phyloP scores from a whole-genome alignment of 2,113 vertebrate genomes.

The Gallinago media region DNA sequence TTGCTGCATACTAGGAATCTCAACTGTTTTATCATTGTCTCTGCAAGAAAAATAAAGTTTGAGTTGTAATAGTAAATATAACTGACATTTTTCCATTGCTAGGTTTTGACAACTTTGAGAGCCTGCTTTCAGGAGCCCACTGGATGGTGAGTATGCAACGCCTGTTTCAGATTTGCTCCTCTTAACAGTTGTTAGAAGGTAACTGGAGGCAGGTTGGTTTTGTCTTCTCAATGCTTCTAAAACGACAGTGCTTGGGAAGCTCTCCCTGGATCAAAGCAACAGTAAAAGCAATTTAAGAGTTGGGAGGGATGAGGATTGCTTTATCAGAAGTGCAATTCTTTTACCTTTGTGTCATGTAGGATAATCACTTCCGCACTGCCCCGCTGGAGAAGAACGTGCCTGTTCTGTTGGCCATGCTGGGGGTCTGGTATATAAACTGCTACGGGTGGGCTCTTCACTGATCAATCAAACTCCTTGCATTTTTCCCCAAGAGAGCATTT shows the following conservation, averaged over 20 bases:
- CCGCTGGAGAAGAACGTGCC: conserved; percentile 93
- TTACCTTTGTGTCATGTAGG: conserved; percentile 70
- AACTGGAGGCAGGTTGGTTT: neutral
- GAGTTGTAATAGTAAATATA: neutral
- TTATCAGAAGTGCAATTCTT: neutral
- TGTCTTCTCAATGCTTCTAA: neutral
- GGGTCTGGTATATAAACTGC: conserved; percentile 97
- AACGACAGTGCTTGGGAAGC: neutral
- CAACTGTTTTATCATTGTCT: neutral
- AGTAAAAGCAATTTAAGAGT: neutral
- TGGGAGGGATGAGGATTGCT: neutral
- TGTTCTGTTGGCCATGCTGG: conserved; percentile 90
- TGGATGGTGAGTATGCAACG: conserved; percentile 89
- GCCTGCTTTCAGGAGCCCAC: conserved; percentile 91
- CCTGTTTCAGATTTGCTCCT: neutral
- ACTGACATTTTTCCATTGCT: neutral
- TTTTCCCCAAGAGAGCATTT: too few relatives aligned
- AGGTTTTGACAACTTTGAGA: conserved; percentile 91
- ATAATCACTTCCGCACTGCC: conserved; percentile 89
- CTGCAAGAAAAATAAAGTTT: neutral
- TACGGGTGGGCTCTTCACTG: too few relatives aligned
- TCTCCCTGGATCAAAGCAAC: neutral
- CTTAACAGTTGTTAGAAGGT: neutral
- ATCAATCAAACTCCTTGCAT: too few relatives aligned
- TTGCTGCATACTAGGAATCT: neutral